Evolutionary conservation across 2,113 vertebrate genomes (phyloP).

Genomic region (Cyrtonyx montezumae): DNA sequence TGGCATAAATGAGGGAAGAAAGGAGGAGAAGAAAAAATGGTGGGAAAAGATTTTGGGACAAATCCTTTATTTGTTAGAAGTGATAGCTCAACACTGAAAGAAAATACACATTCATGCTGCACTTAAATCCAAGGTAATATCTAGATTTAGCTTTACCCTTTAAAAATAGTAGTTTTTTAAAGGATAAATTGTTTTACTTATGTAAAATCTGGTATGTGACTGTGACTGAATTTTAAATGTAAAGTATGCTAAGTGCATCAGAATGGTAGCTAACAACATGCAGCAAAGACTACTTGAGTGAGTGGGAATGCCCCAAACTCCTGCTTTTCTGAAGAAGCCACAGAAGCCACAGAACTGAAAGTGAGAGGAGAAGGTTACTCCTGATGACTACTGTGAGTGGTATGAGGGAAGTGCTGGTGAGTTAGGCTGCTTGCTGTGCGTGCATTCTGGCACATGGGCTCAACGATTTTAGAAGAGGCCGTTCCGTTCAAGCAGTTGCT

Average conservation of each 20-base stretch:
- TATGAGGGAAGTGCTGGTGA: not conserved
- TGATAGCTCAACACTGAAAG: not conserved
- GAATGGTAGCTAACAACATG: not conserved
- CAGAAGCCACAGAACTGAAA: not conserved
- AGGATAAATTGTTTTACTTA: not conserved
- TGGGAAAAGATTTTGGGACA: not conserved
- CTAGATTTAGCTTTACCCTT: not conserved
- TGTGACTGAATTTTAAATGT: not conserved
- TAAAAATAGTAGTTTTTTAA: not conserved
- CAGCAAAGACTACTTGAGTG: not conserved
- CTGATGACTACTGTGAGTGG: not conserved
- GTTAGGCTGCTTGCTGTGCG: not conserved
- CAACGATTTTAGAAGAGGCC: not conserved
- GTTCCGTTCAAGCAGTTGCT: not conserved
- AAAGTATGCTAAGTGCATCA: not conserved
- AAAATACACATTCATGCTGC: not conserved
- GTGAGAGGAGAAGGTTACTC: not conserved
- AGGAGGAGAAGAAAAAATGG: not conserved
- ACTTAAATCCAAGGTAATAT: not conserved
- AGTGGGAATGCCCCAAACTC: not conserved
- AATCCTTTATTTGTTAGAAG: not conserved
- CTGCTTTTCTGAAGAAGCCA: not conserved
- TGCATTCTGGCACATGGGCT: not conserved
- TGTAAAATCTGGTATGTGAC: not conserved
- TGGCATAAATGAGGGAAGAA: not conserved